A percentile compares a stretch with the other conserved stretches of the same genome.
These are phyloP conservation scores for Trichechus manatus DNA, from an alignment of 2,113 vertebrate genomes.

Conservation along the genomic window DNA sequence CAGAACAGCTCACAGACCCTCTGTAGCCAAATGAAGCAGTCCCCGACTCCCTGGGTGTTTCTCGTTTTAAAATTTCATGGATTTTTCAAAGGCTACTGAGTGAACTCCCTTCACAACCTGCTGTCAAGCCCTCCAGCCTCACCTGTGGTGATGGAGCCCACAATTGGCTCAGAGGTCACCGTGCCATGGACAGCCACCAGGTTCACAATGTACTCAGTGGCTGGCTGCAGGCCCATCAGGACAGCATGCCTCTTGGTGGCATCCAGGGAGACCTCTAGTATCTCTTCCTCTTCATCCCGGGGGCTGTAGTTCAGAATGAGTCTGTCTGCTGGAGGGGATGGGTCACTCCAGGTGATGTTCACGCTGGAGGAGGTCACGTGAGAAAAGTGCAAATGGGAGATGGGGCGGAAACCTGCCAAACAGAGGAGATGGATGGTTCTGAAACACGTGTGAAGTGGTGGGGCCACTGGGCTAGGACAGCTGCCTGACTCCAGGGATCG, in stretches of 20 bases:
- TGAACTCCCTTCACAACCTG: neutral
- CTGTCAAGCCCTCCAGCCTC: constrained; percentile 42
- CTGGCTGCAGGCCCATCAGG: constrained; percentile 92
- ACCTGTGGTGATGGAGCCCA: constrained; percentile 96
- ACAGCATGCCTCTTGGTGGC: constrained; percentile 92
- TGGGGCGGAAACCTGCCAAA: constrained; percentile 95
- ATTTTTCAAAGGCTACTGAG: neutral
- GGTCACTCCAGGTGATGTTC: constrained; percentile 95
- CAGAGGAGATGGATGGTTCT: constrained; percentile 59
- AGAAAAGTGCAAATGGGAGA: constrained; percentile 96
- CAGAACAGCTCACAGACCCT: neutral
- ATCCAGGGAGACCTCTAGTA: constrained; percentile 92
- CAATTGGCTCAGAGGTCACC: constrained; percentile 92
- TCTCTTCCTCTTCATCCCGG: constrained; percentile 88
- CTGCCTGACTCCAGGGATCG: neutral
- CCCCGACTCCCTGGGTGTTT: neutral
- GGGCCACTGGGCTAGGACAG: neutral
- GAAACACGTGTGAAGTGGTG: neutral
- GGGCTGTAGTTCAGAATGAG: constrained; percentile 95
- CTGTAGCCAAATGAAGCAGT: neutral
- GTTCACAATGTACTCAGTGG: constrained; percentile 94
- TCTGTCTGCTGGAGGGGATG: constrained; percentile 94
- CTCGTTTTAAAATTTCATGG: neutral
- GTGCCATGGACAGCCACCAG: constrained; percentile 94
- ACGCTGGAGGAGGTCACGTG: constrained; percentile 95